These are phyloP conservation scores for Ophioderma brevispina DNA, from an alignment of 35 echinoderm and acorn worm species.

Conservation along the genomic window DNA sequence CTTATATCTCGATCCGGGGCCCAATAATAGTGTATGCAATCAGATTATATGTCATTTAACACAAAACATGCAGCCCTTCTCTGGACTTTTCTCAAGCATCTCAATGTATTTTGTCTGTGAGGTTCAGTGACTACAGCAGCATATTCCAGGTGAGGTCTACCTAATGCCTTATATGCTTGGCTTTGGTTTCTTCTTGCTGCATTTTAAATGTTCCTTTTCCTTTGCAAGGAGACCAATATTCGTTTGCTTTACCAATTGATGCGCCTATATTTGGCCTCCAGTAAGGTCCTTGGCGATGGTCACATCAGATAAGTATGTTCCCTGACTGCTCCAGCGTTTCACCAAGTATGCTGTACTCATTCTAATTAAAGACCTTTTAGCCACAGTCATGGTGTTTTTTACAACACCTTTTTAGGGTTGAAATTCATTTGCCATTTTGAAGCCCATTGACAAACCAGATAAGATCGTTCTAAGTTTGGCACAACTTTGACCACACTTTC, in stretches of 20 bases:
- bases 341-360: conserved; percentile 20
- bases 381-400: background rate
- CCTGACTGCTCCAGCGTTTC: background rate
- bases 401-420: conserved; percentile 36
- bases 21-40: background rate
- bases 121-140: background rate
- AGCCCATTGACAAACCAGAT: background rate
- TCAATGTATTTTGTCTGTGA: background rate
- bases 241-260: background rate
- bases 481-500: background rate
- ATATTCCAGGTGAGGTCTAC: background rate
- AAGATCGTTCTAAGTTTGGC: conserved; percentile 1
- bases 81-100: conserved; percentile 18
- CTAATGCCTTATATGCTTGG: conserved; percentile 1
- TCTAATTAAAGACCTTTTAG: background rate
- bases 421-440: conserved; percentile 16
- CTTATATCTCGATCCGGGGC: too few relatives aligned
- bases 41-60: background rate
- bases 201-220: background rate
- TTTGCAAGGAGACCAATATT: background rate
- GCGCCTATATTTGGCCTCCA: background rate
- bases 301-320: background rate
- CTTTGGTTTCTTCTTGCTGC: background rate
- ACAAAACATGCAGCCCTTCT: conserved; percentile 32
- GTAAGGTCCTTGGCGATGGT: conserved; percentile 13